Conservation (phyloP, 1,140 invertebrate species). For the Drosophila tropicalis region DNA sequence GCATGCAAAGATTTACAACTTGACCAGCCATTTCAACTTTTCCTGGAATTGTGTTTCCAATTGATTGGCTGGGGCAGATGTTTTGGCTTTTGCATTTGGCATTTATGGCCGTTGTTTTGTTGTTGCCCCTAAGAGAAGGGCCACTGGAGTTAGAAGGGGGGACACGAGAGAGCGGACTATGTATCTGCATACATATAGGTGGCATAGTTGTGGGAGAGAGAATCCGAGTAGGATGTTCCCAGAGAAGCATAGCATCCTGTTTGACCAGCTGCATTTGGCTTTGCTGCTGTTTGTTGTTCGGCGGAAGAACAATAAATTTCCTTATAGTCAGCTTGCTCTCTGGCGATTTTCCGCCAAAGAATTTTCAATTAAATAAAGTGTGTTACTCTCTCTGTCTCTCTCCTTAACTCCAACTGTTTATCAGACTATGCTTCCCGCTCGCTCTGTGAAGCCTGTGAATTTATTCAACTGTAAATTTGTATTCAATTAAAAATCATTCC, state of each 20-base stretch:
- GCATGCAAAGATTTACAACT: constrained; percentile 61
- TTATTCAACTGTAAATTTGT: constrained; percentile 64
- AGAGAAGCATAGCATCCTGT: constrained; percentile 24
- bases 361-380: constrained; percentile 21
- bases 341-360: constrained; percentile 20
- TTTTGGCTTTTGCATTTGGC: constrained; percentile 58
- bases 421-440: neutral
- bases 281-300: constrained; percentile 38
- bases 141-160: neutral
- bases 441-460: constrained; percentile 27
- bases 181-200: neutral
- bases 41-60: constrained; percentile 38
- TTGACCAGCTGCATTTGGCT: constrained; percentile 51
- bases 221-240: constrained; percentile 1
- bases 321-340: constrained; percentile 9
- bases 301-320: constrained; percentile 14
- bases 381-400: neutral
- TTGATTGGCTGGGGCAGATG: constrained; percentile 51
- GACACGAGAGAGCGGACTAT: neutral
- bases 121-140: constrained; percentile 8
- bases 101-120: constrained; percentile 47
- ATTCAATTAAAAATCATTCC: constrained; percentile 69
- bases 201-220: neutral
- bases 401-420: constrained; percentile 10
- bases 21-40: constrained; percentile 19